A percentile compares a stretch with the other conserved stretches of the same genome.
These are phyloP conservation scores for Metellina segmentata DNA, from an alignment of 2,888 invertebrate genomes.

Conservation along the genomic window DNA sequence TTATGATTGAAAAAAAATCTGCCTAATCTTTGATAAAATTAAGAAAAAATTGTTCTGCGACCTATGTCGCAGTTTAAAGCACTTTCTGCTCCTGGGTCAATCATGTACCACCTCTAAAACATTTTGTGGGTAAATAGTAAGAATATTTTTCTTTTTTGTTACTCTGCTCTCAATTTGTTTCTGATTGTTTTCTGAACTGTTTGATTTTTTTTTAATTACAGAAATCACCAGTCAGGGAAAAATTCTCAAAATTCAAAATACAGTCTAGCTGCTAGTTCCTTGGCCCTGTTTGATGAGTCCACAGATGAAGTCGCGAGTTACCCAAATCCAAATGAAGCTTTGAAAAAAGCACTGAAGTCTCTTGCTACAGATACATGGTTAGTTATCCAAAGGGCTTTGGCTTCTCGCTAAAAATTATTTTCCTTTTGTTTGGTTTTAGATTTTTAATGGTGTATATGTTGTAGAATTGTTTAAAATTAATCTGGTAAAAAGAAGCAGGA, in stretches of 20 bases:
- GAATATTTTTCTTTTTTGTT: background rate
- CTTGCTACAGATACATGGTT: conserved; percentile 81
- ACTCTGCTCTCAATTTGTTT: background rate
- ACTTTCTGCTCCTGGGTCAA: no score
- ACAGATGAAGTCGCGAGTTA: conserved; percentile 49
- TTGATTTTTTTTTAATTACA: conserved; percentile 6
- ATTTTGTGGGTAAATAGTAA: background rate
- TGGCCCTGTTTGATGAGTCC: conserved; percentile 73
- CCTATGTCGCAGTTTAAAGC: no score
- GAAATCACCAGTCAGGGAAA: conserved; percentile 20
- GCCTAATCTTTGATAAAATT: no score
- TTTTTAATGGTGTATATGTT: no score
- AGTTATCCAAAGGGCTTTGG: no score
- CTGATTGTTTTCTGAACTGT: background rate
- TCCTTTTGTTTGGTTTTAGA: no score
- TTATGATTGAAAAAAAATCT: no score
- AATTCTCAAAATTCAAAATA: conserved; percentile 63
- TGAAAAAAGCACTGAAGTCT: conserved; percentile 83
- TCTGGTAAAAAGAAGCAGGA: background rate
- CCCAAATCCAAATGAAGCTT: conserved; percentile 85
- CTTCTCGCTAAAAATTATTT: background rate
- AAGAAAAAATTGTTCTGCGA: no score
- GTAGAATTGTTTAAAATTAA: no score
- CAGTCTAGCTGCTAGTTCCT: conserved; percentile 73
- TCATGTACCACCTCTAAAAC: no score